Base-by-base conservation (phyloP, 2,113 vertebrate genomes). In the Onychorhynchus coronatus region DNA sequence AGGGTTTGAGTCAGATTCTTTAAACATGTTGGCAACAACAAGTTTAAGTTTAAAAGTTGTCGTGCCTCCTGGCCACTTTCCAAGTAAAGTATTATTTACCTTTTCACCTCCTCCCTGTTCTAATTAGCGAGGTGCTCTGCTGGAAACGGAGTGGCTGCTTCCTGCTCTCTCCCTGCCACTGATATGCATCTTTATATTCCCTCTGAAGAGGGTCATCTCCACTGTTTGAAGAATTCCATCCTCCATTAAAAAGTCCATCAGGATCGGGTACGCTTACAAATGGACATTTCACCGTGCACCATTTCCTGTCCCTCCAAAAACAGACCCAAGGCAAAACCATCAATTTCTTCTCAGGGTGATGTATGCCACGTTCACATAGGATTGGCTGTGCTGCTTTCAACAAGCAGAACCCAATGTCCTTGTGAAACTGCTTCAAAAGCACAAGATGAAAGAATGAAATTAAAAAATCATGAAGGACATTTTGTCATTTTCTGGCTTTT, bases 221-320 rank as follows among this genome's bases (percentile, higher is more conserved):
- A 9, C 65, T 61, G 11, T 31, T 41, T 55, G 41, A 59, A 70
- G 55, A 70, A 22, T 41, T 81, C 42, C 14, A 6, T 44, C 13
- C 15, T 33, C 25, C 18, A 68, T 56, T 50, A 52, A 42, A n/a
- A 83, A 28, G 5, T 67, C 73, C 23, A 5, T 14, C 11, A 24
- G 17, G 27, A 46, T 31, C 23, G 59, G 53, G n/a, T 22, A 35
- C 30, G 11, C 24, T 70, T 33, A 55, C 39, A 81, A 50, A 23
- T 46, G 28, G 59, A 27, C 25, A 7, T 53, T 76, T 72, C 10
- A 30, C 13, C 12, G 13, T 0, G 0, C 8, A 31, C 30, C 3
- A 5, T 63, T 46, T 80, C 47, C 58, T 19, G 8, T 39, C 33
- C 4, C 23, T 77, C 42, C 52, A 42, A 76, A 76, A 83, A 62